Evolutionary conservation across 2,113 vertebrate genomes (phyloP).

Genomic region (Cricetomys ansorgei): DNA sequence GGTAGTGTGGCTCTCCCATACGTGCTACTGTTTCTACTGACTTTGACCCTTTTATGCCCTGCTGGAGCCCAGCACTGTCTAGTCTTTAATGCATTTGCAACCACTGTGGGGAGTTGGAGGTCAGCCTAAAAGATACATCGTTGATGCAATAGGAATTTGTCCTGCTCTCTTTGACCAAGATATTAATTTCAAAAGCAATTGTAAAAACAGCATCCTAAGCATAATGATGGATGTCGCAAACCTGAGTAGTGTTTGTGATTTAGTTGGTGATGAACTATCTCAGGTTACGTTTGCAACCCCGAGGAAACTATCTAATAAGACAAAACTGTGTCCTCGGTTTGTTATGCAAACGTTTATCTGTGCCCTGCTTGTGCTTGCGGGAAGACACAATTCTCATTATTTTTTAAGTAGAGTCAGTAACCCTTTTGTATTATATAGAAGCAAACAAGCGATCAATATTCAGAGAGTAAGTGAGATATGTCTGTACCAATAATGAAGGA

Average conservation of each 20-base stretch:
- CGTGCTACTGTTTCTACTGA: not conserved
- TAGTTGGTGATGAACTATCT: conserved; percentile 20
- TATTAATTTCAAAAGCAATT: conserved; percentile 31
- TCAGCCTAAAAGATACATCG: conserved; percentile 42
- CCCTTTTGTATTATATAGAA: conserved; percentile 69
- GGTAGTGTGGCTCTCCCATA: not conserved
- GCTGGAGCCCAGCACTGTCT: not conserved
- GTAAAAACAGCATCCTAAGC: not conserved
- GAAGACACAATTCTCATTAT: conserved; percentile 70
- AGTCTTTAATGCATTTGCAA: conserved; percentile 26
- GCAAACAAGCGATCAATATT: conserved; percentile 56
- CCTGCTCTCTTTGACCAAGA: conserved; percentile 19
- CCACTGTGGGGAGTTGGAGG: not conserved
- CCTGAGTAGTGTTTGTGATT: conserved; percentile 23
- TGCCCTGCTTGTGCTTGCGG: not conserved
- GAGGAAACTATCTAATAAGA: conserved; percentile 51
- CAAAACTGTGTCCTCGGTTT: conserved; percentile 63
- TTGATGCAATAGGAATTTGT: conserved; percentile 40
- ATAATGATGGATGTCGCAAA: not conserved
- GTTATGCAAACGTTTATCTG: conserved; percentile 49
- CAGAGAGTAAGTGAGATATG: conserved; percentile 45
- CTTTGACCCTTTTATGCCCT: not conserved
- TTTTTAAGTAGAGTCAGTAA: conserved; percentile 70
- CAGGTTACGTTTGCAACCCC: conserved; percentile 45
- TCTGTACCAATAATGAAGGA: conserved; percentile 29